These are phyloP conservation scores for Junco hyemalis DNA, from an alignment of 2,113 vertebrate species.

Conservation along the genomic window DNA sequence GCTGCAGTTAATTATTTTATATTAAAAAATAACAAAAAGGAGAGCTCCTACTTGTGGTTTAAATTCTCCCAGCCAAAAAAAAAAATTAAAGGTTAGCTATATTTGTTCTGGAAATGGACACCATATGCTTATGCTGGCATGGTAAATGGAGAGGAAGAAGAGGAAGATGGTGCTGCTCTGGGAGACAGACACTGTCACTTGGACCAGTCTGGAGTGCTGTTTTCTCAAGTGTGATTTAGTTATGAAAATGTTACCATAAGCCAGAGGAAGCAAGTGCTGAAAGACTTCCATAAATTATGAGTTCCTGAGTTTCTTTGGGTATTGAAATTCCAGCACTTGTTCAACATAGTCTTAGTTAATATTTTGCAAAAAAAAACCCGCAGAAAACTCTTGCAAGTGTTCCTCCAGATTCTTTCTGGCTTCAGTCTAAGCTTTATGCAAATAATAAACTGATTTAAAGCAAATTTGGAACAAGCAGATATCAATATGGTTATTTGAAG, in stretches of 20 bases:
- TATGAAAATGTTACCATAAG: not conserved
- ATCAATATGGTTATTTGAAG: conserved; percentile 8
- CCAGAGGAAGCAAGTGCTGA: not conserved
- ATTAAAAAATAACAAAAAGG: not conserved
- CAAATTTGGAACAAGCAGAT: not conserved
- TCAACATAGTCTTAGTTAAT: not conserved
- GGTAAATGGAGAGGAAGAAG: not conserved
- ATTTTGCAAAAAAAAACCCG: not conserved
- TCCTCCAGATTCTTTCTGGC: not conserved
- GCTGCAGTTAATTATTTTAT: not conserved
- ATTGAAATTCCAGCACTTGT: not conserved
- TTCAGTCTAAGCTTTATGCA: not conserved
- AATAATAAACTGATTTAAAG: conserved; percentile 4
- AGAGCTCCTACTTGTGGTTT: not conserved
- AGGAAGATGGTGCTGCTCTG: not conserved
- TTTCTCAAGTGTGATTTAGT: not conserved
- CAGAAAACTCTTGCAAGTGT: not conserved
- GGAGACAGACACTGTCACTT: not conserved
- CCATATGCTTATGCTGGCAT: not conserved
- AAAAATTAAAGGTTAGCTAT: not conserved
- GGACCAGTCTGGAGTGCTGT: not conserved
- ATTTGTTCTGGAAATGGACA: not conserved
- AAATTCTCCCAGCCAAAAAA: not conserved
- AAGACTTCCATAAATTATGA: not conserved
- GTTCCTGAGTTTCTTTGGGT: not conserved